phyloP scores from a whole-genome alignment of 1,140 invertebrate genomes.

The Hyles euphorbiae region DNA sequence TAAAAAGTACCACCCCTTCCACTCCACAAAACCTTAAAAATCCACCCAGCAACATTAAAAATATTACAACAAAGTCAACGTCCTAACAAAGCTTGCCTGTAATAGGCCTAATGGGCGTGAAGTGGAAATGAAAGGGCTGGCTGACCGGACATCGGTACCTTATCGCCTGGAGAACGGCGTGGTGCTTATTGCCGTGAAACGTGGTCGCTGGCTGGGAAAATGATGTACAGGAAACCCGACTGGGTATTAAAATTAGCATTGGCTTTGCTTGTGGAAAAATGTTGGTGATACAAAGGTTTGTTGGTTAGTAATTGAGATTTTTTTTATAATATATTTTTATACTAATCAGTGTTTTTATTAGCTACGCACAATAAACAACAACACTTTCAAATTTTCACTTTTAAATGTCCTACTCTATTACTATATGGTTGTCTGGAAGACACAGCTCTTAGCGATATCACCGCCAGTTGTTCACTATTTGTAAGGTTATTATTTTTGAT shows the following conservation, averaged over 20 bases:
- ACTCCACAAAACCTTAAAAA: no score
- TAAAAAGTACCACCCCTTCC: no score
- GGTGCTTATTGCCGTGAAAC: slow-evolving; percentile 31
- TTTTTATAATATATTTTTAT: no score
- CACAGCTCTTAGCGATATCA: no score
- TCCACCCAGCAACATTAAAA: slow-evolving; percentile 1
- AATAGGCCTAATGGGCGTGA: slow-evolving; percentile 63
- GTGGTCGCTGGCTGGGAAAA: slow-evolving; percentile 41
- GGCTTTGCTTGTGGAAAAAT: neutral
- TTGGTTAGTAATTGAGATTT: no score
- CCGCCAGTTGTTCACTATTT: no score
- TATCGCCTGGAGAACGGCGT: neutral
- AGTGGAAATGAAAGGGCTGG: slow-evolving; percentile 44
- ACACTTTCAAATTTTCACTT: neutral
- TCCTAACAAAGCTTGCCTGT: slow-evolving; percentile 39
- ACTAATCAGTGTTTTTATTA: no score
- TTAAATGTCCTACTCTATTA: no score
- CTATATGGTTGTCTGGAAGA: no score
- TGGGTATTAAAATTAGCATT: slow-evolving; percentile 13
- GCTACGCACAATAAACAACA: neutral
- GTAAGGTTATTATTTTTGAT: no score
- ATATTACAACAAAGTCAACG: slow-evolving; percentile 29
- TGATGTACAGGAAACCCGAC: slow-evolving; percentile 35
- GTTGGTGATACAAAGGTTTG: neutral
- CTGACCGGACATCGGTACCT: slow-evolving; percentile 25